phyloP scores from a whole-genome alignment of 2,888 invertebrate genomes.

The Plebejus anna region DNA sequence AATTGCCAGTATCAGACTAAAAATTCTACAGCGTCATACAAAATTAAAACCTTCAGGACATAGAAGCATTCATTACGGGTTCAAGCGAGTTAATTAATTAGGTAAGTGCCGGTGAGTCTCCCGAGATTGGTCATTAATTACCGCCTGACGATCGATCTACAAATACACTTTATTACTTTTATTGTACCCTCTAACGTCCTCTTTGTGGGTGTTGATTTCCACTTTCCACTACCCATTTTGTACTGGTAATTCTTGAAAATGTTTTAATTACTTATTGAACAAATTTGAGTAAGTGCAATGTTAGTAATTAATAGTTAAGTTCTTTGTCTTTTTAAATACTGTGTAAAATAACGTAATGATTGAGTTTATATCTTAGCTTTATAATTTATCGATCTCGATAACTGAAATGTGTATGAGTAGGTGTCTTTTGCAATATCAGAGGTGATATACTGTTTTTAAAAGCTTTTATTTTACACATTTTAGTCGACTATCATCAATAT shows the following conservation, averaged over 20 bases:
- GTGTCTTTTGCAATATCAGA: too few relatives aligned
- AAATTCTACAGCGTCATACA: constrained; percentile 26
- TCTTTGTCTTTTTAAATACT: too few relatives aligned
- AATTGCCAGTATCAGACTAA: background rate
- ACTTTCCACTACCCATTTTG: constrained; percentile 17
- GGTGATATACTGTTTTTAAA: too few relatives aligned
- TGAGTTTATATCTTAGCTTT: too few relatives aligned
- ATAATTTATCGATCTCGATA: too few relatives aligned
- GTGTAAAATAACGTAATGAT: too few relatives aligned
- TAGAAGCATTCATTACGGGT: constrained; percentile 30
- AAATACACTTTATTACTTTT: constrained; percentile 73
- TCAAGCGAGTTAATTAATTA: constrained; percentile 62
- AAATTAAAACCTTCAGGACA: constrained; percentile 29
- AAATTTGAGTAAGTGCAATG: background rate
- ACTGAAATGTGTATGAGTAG: too few relatives aligned
- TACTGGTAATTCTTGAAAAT: constrained; percentile 26
- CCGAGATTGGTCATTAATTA: constrained; percentile 76
- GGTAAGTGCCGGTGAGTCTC: constrained; percentile 75
- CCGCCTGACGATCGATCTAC: constrained; percentile 70
- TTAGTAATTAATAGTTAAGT: too few relatives aligned
- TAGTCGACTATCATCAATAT: background rate
- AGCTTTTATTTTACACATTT: background rate
- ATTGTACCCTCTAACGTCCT: constrained; percentile 49
- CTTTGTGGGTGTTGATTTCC: constrained; percentile 37
- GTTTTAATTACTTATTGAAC: constrained; percentile 29